These are phyloP conservation scores for Plagodis dolabraria DNA, from an alignment of 2,888 invertebrate species.

Conservation along the genomic window DNA sequence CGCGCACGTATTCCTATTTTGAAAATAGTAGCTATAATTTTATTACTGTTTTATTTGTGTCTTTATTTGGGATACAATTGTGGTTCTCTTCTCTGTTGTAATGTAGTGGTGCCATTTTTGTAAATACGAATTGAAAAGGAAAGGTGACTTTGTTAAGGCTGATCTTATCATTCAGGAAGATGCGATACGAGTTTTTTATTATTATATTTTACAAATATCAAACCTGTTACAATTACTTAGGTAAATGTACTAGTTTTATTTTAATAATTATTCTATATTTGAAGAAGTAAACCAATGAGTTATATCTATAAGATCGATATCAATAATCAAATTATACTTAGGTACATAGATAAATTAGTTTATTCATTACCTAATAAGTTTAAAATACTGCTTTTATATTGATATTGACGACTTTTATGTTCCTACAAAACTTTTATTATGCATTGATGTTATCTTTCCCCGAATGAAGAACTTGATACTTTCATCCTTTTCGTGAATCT, in stretches of 20 bases:
- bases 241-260: neutral
- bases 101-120: constrained; percentile 33
- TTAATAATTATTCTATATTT: no score
- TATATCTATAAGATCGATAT: no score
- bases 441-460: constrained; percentile 33
- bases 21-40: constrained; percentile 71
- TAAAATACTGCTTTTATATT: no score
- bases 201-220: neutral
- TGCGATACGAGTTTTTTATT: constrained; percentile 2
- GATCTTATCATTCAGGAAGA: constrained; percentile 9
- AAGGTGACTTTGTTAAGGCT: constrained; percentile 15
- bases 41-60: constrained; percentile 70
- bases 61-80: constrained; percentile 75
- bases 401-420: no score
- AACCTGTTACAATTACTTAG: neutral
- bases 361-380: no score
- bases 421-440: no score
- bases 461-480: constrained; percentile 30
- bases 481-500: constrained; percentile 31
- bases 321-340: no score
- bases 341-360: no score
- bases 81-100: constrained; percentile 30
- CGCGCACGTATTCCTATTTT: constrained; percentile 70
- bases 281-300: no score
- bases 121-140: constrained; percentile 27